Percentiles rank a stretch among this genome's conserved stretches.
phyloP scores from a whole-genome alignment of 2,797 vertebrate species.

The Fratercula arctica region DNA sequence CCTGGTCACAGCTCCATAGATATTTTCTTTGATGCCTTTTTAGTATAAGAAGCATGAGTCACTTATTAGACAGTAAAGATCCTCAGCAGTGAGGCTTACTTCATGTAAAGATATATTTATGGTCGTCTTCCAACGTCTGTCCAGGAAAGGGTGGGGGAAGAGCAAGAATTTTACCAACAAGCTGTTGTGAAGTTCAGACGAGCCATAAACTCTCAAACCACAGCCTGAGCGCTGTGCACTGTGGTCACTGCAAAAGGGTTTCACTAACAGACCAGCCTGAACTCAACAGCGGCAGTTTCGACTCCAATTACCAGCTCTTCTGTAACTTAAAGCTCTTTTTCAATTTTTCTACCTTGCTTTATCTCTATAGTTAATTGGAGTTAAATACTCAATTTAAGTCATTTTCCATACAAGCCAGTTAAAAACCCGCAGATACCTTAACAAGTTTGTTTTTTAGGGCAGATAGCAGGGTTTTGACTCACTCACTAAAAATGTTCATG shows the following conservation, averaged over 20 bases:
- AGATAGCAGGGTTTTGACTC: conserved; percentile 5
- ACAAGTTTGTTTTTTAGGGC: not conserved
- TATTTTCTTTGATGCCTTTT: not conserved
- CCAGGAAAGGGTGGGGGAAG: not conserved
- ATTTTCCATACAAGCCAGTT: not conserved
- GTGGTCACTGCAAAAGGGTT: not conserved
- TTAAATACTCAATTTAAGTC: not conserved
- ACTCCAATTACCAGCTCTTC: not conserved
- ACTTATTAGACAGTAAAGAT: not conserved
- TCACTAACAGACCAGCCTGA: not conserved
- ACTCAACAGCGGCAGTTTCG: not conserved
- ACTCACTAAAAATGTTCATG: not conserved
- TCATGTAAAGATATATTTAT: not conserved
- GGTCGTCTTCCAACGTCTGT: not conserved
- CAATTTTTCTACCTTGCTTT: not conserved
- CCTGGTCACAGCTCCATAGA: not conserved
- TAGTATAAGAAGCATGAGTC: not conserved
- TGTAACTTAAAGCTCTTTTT: not conserved
- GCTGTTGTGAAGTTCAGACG: not conserved
- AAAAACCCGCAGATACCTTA: not conserved
- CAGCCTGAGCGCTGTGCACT: not conserved
- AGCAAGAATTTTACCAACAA: not conserved
- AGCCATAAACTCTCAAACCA: not conserved
- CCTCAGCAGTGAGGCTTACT: not conserved
- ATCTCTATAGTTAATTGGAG: not conserved